These are phyloP conservation scores for Leptinotarsa defecta DNA, from an alignment of 1,140 invertebrate genomes.

Conservation along the genomic window DNA sequence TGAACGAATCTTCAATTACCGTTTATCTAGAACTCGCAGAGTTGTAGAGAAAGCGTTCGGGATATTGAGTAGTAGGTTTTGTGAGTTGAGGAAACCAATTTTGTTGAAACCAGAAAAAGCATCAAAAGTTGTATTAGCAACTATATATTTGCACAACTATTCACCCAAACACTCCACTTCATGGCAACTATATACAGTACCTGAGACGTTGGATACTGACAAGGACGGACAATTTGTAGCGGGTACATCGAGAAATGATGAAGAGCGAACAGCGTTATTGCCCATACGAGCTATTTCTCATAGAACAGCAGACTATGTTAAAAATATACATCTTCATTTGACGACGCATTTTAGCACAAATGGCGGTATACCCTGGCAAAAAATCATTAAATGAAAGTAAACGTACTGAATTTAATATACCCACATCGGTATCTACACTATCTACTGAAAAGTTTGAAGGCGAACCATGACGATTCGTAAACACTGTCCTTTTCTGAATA, in stretches of 20 bases:
- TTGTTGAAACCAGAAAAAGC: conserved; percentile 45
- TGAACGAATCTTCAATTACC: conserved; percentile 43
- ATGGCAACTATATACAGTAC: neutral
- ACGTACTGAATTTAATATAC: neutral
- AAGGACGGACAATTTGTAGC: neutral
- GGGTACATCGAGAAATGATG: neutral
- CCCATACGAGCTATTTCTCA: neutral
- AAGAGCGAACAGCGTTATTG: neutral
- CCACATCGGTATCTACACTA: neutral
- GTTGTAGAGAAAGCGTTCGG: conserved; percentile 57
- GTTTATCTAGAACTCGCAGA: conserved; percentile 43
- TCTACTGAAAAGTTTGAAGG: neutral
- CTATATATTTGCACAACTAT: conserved; percentile 22
- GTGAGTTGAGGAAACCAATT: conserved; percentile 54
- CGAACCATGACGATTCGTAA: neutral
- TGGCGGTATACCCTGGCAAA: neutral
- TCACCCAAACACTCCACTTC: neutral
- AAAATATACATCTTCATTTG: neutral
- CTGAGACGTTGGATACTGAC: neutral
- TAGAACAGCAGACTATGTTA: neutral
- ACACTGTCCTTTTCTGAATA: neutral
- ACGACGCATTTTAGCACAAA: neutral
- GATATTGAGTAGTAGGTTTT: conserved; percentile 56
- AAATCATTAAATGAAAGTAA: neutral
- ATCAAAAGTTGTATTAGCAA: conserved; percentile 42